These are phyloP conservation scores for Hyperoplus lanceolatus DNA, from an alignment of 2,797 vertebrate species.

Conservation along the genomic window DNA sequence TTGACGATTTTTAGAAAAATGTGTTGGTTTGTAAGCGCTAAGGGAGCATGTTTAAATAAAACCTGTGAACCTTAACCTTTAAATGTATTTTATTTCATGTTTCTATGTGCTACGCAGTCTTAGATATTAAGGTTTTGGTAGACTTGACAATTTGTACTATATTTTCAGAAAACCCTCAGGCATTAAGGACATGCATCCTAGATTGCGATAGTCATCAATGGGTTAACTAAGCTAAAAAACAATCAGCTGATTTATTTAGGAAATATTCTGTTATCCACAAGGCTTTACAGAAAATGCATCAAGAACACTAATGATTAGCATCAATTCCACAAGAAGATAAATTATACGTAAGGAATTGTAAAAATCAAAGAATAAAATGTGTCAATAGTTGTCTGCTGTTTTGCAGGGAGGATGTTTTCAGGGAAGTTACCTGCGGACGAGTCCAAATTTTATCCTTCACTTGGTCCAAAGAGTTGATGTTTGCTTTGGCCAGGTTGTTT, in stretches of 20 bases:
- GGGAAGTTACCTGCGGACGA: conserved; percentile 73
- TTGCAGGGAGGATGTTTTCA: not conserved
- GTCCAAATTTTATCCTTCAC: conserved; percentile 68
- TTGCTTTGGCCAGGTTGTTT: conserved; percentile 59
- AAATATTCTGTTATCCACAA: not conserved
- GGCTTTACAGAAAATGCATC: not conserved
- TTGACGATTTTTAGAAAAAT: no score
- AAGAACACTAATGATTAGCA: not conserved
- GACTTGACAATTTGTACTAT: no score
- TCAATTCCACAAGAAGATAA: not conserved
- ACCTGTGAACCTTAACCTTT: no score
- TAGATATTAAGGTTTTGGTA: no score
- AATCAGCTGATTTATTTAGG: not conserved
- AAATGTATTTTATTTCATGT: no score
- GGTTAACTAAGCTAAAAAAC: not conserved
- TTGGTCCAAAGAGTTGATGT: conserved; percentile 69
- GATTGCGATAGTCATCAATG: no score
- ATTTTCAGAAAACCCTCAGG: no score
- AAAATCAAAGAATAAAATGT: not conserved
- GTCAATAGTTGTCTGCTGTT: not conserved
- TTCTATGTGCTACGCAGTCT: no score
- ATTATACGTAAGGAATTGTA: not conserved
- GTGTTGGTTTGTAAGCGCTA: no score
- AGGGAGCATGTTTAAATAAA: no score
- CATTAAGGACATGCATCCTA: no score